Evolutionary conservation across 1,140 invertebrate species (phyloP).

Genomic region (Phortica variegata): DNA sequence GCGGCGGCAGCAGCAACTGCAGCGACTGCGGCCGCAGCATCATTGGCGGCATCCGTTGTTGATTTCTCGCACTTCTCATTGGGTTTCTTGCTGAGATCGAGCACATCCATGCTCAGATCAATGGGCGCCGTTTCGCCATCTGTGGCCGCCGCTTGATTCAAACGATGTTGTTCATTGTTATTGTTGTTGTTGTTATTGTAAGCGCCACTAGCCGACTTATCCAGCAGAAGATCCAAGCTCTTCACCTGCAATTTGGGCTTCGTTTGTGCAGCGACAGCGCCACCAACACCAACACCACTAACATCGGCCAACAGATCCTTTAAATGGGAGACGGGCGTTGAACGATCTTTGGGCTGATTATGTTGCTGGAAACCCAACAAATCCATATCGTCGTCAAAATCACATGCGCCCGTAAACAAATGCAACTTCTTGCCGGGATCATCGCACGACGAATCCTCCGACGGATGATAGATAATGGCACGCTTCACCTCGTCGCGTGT

Average conservation of each 20-base stretch:
- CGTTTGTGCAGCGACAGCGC: constrained; percentile 5
- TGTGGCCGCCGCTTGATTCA: constrained; percentile 25
- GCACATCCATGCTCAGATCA: constrained; percentile 76
- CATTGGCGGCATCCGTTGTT: too few species aligned
- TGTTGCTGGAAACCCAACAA: constrained; percentile 20
- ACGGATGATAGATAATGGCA: constrained; percentile 82
- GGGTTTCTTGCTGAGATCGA: constrained; percentile 83
- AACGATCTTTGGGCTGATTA: constrained; percentile 37
- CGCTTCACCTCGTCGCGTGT: constrained; percentile 83
- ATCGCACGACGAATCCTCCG: constrained; percentile 76
- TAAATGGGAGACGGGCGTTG: constrained; percentile 60
- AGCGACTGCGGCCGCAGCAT: too few species aligned
- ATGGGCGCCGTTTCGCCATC: constrained; percentile 61
- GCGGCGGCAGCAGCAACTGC: not conserved
- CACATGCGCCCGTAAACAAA: constrained; percentile 11
- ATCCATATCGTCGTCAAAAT: constrained; percentile 44
- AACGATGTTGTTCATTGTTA: constrained; percentile 28
- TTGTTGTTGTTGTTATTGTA: constrained; percentile 2
- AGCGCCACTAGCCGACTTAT: constrained; percentile 51
- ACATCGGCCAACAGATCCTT: constrained; percentile 46
- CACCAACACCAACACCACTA: not conserved
- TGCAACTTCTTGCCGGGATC: constrained; percentile 52
- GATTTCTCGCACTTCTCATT: not conserved
- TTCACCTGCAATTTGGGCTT: constrained; percentile 65
- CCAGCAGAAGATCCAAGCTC: constrained; percentile 63